Percentiles rank a stretch among this genome's conserved stretches.
Evolutionary conservation across 2,113 vertebrate genomes (phyloP).

Genomic region (Rhynchomys soricoides): DNA sequence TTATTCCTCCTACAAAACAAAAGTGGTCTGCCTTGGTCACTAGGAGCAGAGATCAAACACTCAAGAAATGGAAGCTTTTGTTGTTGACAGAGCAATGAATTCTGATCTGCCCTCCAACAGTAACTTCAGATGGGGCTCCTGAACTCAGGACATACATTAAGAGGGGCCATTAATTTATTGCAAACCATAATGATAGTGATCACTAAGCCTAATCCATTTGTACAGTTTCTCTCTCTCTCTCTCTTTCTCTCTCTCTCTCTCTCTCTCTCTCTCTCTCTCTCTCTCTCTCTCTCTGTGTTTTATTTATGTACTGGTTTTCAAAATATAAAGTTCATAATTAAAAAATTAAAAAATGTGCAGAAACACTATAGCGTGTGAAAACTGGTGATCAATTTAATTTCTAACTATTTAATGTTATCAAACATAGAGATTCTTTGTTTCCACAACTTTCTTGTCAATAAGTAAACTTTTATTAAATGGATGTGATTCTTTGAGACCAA

Average conservation of each 20-base stretch:
- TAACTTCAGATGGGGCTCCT: neutral
- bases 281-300: neutral
- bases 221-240: neutral
- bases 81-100: neutral
- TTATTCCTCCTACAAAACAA: neutral
- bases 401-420: conserved; percentile 1
- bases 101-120: neutral
- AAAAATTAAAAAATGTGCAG: neutral
- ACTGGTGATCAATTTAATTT: neutral
- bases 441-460: neutral
- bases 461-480: conserved; percentile 14
- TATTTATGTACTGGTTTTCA: neutral
- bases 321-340: neutral
- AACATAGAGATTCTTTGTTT: neutral
- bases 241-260: neutral
- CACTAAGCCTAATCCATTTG: neutral
- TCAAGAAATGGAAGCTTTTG: neutral
- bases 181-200: neutral
- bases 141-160: neutral
- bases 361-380: neutral
- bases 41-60: neutral
- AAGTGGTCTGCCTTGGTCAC: neutral
- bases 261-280: neutral
- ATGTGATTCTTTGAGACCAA: neutral
- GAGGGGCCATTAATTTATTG: neutral